These are phyloP conservation scores for Melanerpes aurifrons DNA, from an alignment of 2,113 vertebrate genomes.

Conservation along the genomic window DNA sequence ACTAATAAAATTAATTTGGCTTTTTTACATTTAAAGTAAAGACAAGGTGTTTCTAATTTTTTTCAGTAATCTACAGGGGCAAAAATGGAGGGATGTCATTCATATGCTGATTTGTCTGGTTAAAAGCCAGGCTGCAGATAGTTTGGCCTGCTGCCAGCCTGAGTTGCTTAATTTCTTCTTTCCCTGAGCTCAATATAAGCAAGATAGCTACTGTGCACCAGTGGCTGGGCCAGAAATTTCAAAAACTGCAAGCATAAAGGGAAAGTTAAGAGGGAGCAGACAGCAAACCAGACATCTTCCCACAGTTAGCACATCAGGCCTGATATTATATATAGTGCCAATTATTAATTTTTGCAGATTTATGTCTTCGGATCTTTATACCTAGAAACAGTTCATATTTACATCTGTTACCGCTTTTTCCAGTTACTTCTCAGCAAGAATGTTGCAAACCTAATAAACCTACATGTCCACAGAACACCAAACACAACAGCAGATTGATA, in stretches of 20 bases:
- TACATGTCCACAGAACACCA: background rate
- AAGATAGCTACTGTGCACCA: background rate
- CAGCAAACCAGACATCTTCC: background rate
- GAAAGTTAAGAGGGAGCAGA: background rate
- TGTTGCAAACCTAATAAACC: background rate
- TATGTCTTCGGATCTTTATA: background rate
- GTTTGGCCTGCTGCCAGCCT: constrained; percentile 2
- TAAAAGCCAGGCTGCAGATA: constrained; percentile 40
- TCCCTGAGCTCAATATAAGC: background rate
- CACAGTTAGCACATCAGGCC: background rate
- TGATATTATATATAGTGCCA: background rate
- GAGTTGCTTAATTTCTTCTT: background rate
- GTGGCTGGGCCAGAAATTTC: background rate
- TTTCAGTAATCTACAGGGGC: constrained; percentile 49
- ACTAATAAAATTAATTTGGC: constrained; percentile 69
- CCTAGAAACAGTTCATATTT: background rate
- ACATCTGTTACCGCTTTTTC: background rate
- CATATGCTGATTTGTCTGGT: constrained; percentile 27
- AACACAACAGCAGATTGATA: background rate
- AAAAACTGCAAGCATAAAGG: background rate
- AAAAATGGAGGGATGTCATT: constrained; percentile 50
- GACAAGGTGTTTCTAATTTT: constrained; percentile 60
- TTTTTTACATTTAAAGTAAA: constrained; percentile 70
- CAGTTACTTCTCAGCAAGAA: background rate
- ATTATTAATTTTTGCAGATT: background rate